Evolutionary conservation across 2,113 vertebrate species (phyloP).

Genomic region (Petromus typicus): DNA sequence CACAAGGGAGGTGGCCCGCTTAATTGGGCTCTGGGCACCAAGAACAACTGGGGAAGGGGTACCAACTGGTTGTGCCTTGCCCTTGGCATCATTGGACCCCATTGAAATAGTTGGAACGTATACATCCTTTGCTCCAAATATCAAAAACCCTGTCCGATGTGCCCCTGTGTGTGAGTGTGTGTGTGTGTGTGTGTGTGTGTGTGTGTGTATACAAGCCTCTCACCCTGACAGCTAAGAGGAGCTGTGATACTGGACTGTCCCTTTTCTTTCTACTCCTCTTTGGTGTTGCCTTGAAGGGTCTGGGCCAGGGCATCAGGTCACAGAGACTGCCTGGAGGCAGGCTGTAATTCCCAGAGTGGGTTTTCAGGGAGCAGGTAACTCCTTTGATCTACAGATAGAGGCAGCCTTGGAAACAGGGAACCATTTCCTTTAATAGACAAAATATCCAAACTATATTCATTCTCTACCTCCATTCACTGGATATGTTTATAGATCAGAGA

Average conservation of each 20-base stretch:
- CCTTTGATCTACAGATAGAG: background rate
- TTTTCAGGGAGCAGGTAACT: slow-evolving; percentile 38
- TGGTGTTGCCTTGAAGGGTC: too few species aligned
- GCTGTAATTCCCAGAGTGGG: background rate
- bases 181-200: background rate
- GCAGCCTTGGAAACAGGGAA: background rate
- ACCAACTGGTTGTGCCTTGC: background rate
- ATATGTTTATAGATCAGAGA: slow-evolving; percentile 53
- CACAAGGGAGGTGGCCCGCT: rapidly evolving
- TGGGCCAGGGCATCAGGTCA: background rate
- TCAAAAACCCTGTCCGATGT: background rate
- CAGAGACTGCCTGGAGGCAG: background rate
- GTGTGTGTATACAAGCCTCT: background rate
- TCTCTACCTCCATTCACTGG: background rate
- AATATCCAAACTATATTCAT: slow-evolving; percentile 27
- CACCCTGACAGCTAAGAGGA: background rate
- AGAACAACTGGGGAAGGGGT: background rate
- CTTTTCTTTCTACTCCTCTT: background rate
- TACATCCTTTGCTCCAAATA: slow-evolving; percentile 16
- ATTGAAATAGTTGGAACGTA: slow-evolving; percentile 47
- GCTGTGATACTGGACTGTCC: background rate
- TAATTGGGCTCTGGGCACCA: slow-evolving; percentile 58
- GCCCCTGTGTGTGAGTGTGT: background rate
- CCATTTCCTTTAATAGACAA: slow-evolving; percentile 13
- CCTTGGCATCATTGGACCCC: slow-evolving; percentile 47